phyloP scores from a whole-genome alignment of 2,888 invertebrate genomes.

The Temnothorax rugatulus region DNA sequence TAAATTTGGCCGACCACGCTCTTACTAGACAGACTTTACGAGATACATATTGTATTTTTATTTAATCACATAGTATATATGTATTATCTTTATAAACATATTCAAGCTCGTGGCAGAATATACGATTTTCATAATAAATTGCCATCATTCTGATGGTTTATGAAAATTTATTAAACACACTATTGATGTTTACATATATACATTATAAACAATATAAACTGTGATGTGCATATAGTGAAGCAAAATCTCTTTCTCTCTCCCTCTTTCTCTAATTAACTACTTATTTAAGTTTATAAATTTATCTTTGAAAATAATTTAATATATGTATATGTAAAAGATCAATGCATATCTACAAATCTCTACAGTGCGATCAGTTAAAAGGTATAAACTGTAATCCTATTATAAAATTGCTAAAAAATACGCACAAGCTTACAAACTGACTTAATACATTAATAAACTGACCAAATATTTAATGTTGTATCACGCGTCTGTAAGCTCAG shows the following conservation, averaged over 20 bases:
- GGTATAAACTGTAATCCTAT: not conserved
- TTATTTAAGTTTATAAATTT: slow-evolving; percentile 12
- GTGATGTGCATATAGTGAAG: slow-evolving; percentile 1
- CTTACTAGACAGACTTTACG: no score
- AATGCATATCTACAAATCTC: not conserved
- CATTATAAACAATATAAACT: slow-evolving; percentile 11
- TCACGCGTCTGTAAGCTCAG: slow-evolving; percentile 22
- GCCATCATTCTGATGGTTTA: not conserved
- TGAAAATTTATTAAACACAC: slow-evolving; percentile 15
- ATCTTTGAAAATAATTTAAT: not conserved
- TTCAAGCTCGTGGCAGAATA: not conserved
- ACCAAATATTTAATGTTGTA: slow-evolving; percentile 31
- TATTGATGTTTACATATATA: not conserved
- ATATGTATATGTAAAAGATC: not conserved
- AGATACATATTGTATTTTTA: slow-evolving; percentile 1
- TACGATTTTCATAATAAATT: slow-evolving; percentile 6
- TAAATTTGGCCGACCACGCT: no score
- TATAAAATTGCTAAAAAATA: not conserved
- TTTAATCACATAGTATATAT: not conserved
- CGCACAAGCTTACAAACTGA: not conserved
- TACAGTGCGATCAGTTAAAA: not conserved
- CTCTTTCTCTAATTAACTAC: not conserved
- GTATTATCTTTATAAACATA: not conserved
- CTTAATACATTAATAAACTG: slow-evolving; percentile 19
- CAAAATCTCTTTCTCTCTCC: not conserved